Conservation (phyloP, 2,113 vertebrate genomes). For the Sebastes fasciatus region DNA sequence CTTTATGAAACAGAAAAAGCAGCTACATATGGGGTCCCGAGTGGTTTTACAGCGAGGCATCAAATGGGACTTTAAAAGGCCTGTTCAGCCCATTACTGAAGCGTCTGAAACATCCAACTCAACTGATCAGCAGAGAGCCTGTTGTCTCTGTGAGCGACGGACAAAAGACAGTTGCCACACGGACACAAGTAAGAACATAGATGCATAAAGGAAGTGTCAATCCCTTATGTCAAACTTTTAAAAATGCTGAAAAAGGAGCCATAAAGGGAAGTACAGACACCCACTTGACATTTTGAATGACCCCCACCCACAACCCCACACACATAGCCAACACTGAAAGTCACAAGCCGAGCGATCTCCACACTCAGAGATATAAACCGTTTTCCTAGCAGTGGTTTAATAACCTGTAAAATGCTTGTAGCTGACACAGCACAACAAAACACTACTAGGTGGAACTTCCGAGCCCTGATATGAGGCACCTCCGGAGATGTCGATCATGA, state of each 20-base stretch:
- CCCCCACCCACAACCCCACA: conserved; percentile 43
- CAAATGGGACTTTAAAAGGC: conserved; percentile 13
- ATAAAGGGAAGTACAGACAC: conserved; percentile 19
- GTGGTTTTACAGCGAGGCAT: conserved; percentile 27
- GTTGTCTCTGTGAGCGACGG: conserved; percentile 24
- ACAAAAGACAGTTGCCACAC: conserved; percentile 26
- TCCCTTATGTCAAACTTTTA: neutral
- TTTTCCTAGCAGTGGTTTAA: conserved; percentile 27
- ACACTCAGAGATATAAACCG: conserved; percentile 31
- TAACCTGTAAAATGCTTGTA: conserved; percentile 45
- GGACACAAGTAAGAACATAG: neutral
- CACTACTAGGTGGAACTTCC: conserved; percentile 24
- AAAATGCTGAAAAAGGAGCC: conserved; percentile 1
- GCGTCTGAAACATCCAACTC: neutral
- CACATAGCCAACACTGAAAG: conserved; percentile 24
- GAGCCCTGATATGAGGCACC: conserved; percentile 38
- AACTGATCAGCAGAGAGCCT: neutral
- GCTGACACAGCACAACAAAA: conserved; percentile 21
- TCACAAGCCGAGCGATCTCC: conserved; percentile 15
- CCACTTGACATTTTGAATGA: conserved; percentile 58
- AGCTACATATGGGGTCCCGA: neutral
- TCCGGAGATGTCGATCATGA: conserved; percentile 54
- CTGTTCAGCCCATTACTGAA: conserved; percentile 5
- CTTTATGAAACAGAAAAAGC: neutral
- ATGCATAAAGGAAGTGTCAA: conserved; percentile 33